These are phyloP conservation scores for Drosophila bunnanda DNA, from an alignment of 2,888 invertebrate genomes.

Conservation along the genomic window DNA sequence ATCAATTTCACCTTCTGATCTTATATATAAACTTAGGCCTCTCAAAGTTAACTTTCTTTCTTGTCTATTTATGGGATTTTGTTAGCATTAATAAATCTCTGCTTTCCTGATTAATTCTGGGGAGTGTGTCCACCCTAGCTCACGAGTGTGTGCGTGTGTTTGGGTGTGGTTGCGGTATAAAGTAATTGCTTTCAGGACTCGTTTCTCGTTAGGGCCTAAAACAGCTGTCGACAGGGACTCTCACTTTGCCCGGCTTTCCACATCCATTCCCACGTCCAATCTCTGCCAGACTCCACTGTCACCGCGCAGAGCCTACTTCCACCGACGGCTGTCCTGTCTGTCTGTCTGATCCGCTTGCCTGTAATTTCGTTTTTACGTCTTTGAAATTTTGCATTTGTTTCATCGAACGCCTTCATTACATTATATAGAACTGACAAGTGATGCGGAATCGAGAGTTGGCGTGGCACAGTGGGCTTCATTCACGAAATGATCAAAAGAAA, in stretches of 20 bases:
- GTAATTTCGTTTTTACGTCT: constrained; percentile 76
- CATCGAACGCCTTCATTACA: constrained; percentile 80
- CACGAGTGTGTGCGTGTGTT: constrained; percentile 1
- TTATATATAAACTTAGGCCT: too few relatives aligned
- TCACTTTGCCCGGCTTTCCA: constrained; percentile 1
- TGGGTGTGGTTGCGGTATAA: constrained; percentile 21
- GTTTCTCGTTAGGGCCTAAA: constrained; percentile 36
- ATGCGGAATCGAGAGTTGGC: constrained; percentile 57
- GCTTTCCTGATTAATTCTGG: background rate
- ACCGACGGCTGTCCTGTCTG: constrained; percentile 47
- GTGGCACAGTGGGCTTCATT: constrained; percentile 58
- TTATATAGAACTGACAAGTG: constrained; percentile 72
- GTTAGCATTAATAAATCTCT: background rate
- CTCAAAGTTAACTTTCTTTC: too few relatives aligned
- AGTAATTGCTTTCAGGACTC: constrained; percentile 49
- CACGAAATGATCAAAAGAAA: background rate
- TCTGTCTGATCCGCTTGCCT: constrained; percentile 52
- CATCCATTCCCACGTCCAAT: background rate
- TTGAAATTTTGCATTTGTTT: constrained; percentile 78
- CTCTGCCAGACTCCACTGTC: constrained; percentile 13
- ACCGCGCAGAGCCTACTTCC: constrained; percentile 31
- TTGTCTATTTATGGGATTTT: too few relatives aligned
- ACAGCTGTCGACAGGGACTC: constrained; percentile 46
- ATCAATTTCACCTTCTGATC: too few relatives aligned
- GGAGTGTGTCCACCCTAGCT: constrained; percentile 3